A percentile compares a stretch with the other conserved stretches of the same genome.
Conservation (phyloP, 30 jellyfish, hydroid and myxozoan genomes). For the Hydractinia symbiolongicarpus region DNA sequence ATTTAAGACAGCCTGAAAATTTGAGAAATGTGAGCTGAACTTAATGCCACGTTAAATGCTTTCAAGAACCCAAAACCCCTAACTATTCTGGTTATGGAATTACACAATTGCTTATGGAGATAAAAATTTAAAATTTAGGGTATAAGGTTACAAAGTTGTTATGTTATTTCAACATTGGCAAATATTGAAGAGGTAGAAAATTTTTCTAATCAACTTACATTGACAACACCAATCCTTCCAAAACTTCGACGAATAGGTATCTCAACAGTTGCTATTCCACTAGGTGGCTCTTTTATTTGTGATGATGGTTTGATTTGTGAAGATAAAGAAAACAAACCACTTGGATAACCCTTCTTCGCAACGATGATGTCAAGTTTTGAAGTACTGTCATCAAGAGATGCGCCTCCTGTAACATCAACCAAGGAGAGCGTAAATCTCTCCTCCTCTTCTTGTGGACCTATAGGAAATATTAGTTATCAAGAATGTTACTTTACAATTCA, state of each 20-base stretch:
- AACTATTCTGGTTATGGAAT: too few relatives aligned
- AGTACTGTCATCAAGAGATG: conserved; percentile 51
- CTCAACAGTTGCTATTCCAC: conserved; percentile 41
- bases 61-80: too few relatives aligned
- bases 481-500: too few relatives aligned
- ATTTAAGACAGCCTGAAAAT: too few relatives aligned
- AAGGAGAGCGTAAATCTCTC: conserved; percentile 54
- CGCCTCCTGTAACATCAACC: conserved; percentile 71
- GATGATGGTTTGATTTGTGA: conserved; percentile 42
- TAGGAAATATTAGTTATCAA: background rate
- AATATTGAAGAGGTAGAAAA: background rate
- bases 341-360: conserved; percentile 85
- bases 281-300: conserved; percentile 54
- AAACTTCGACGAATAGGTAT: conserved; percentile 16
- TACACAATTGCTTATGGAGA: too few relatives aligned
- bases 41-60: too few relatives aligned
- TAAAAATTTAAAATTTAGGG: too few relatives aligned
- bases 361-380: conserved; percentile 49
- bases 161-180: background rate
- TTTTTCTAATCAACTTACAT: background rate
- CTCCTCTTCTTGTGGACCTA: conserved; percentile 79
- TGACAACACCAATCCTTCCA: conserved; percentile 34
- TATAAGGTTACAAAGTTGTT: too few relatives aligned
- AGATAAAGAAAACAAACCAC: conserved; percentile 56
- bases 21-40: too few relatives aligned